Conservation (phyloP, 2,888 invertebrate genomes). For the Agriopis marginaria region DNA sequence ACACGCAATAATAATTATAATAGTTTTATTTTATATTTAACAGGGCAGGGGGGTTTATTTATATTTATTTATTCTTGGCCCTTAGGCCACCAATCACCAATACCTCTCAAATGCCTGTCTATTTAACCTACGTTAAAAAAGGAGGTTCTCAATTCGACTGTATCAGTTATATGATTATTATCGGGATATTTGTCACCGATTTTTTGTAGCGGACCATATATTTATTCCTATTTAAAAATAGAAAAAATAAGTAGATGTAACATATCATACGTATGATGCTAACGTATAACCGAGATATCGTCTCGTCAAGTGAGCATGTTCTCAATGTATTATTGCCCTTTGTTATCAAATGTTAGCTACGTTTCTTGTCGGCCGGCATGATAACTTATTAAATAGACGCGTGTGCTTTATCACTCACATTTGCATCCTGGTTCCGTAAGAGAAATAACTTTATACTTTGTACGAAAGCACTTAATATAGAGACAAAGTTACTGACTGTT, state of each 20-base stretch:
- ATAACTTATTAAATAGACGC: conserved; percentile 50
- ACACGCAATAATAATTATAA: no score
- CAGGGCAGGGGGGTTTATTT: no score
- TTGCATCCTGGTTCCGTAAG: conserved; percentile 41
- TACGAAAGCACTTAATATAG: not conserved
- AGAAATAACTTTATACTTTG: not conserved
- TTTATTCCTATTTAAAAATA: not conserved
- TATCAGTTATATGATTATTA: no score
- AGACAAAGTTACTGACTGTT: no score
- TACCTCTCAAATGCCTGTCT: no score
- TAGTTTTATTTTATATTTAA: no score
- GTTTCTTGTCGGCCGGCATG: conserved; percentile 53
- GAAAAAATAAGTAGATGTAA: not conserved
- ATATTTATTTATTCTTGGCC: no score
- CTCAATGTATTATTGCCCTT: conserved; percentile 59
- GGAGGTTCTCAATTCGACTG: no score
- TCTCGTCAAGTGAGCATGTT: conserved; percentile 18
- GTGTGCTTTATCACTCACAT: conserved; percentile 37
- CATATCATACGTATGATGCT: not conserved
- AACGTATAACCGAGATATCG: conserved; percentile 19
- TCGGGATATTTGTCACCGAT: no score
- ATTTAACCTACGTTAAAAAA: no score
- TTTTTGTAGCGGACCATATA: no score
- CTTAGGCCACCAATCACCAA: no score
- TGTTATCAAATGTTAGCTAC: conserved; percentile 73